phyloP scores from a whole-genome alignment of 2,113 vertebrate genomes.

The Colinus virginianus region DNA sequence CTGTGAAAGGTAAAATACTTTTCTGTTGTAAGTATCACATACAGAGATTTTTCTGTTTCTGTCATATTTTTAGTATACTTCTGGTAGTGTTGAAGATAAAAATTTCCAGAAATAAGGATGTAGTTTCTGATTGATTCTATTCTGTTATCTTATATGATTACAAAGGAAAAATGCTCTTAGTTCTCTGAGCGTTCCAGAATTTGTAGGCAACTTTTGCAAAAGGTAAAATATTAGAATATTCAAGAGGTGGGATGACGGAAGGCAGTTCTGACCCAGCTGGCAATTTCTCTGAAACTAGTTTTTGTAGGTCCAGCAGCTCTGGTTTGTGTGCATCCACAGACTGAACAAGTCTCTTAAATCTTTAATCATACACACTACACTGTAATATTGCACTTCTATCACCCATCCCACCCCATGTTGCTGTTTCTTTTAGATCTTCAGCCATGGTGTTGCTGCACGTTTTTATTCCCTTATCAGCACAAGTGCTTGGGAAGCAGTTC shows the following conservation, averaged over 20 bases:
- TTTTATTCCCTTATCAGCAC: slow-evolving; percentile 15
- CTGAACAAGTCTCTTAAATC: neutral
- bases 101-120: neutral
- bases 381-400: neutral
- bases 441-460: neutral
- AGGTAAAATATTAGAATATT: neutral
- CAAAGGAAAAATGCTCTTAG: neutral
- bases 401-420: neutral
- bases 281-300: neutral
- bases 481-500: slow-evolving; percentile 49
- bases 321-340: neutral
- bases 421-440: neutral
- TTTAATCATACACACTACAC: neutral
- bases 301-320: neutral
- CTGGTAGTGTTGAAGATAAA: neutral
- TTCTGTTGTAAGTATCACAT: neutral
- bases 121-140: neutral
- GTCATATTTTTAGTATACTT: neutral
- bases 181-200: neutral
- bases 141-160: neutral
- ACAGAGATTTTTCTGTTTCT: neutral
- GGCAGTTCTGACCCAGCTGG: neutral
- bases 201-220: neutral
- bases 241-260: neutral
- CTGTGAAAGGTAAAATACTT: neutral